Base-by-base conservation (phyloP, 1,140 invertebrate genomes). In the Microplitis mediator region DNA sequence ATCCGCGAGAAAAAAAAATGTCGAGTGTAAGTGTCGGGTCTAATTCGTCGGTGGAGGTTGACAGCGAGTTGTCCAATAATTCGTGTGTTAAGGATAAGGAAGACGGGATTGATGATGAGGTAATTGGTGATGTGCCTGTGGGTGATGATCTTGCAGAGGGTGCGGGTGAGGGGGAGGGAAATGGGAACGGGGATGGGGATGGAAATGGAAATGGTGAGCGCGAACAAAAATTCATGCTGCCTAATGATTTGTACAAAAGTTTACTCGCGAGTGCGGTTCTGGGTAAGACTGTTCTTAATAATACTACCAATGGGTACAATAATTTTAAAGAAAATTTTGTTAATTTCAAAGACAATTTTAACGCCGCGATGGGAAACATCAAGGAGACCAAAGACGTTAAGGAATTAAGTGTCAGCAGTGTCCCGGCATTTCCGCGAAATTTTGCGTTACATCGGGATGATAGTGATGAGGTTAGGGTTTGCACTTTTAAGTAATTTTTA, bases 231-330 rank as follows among this genome's bases (percentile, higher is more conserved):
- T 92, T 94, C 78, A 83, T 94, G 13, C 86, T 94, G 72, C 92
- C 92, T 5, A 91, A 92, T 69, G 92, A 94, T 77, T 86, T 94
- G 73, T 94, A 94, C 80, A 94, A 94, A 81, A 94, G 90, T 79
- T 88, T 94, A 60, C 84, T 94, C 74, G 92, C 92, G 23, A 93
- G 89, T 80, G 90, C 91, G 6, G 90, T 91, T 4, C 83, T 91
- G 4, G 88, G 89, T 54, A 87, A 87, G 73, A 85, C 85, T 32
- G 88, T 87, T 50, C 79, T 86, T 58, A 86, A 86, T 75, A 76
- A 45, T 3, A 45, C 39, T 45, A 23, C 23, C 23, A 45, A 45
- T 45, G 39, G 39, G 6, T 45, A 45, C 39, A 45, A 83, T 61
- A 85, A 86, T 77, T 78, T 87, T 74, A 85, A 87, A 77, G 84